Base-by-base conservation (phyloP, 2,797 vertebrate genomes). In the Leuciscus waleckii region DNA sequence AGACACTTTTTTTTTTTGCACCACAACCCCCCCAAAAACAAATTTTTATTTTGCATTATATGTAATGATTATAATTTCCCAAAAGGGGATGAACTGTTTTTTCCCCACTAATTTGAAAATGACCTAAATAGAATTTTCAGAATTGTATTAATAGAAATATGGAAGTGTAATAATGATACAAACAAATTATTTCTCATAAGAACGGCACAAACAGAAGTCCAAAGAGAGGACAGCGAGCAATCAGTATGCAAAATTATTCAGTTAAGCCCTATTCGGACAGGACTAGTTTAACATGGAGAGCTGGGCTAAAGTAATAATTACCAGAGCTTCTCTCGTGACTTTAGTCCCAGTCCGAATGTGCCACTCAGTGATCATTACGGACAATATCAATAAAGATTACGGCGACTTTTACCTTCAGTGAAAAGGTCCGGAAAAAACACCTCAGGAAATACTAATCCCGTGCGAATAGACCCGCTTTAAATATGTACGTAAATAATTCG, bases 111-210 rank as follows among this genome's bases (percentile, higher is more conserved):
- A 76, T 75, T 67, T 76, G 16, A 46, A 83, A 82, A 75, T 26
- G 0, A n/a, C 49, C 41, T 17, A 37, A 65, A 75, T 26, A 63
- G 7, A 61, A 51, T 51, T 51, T 49, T 74, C 19, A 65, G 76
- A 79, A 6, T 49, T 79, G 2, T 21, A 46, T 63, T 37, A 65
- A 83, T 75, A 67, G 71, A 82, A 83, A 83, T 9, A 67, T 65
- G 71, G 81, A 83, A 84, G 63, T 70, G 35, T 78, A 41, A 78
- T 56, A 49, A 49, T 49, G 10, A 70, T 37, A 78, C 2, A 69
- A 69, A 56, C 84, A 68, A 85, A 43, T 23, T n/a, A 54, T 8
- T 81, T 85, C 70, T 49, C 9, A 46, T 75, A 67, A 85, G 68
- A 56, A 80, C 9, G 35, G 19, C 35, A 54, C 21, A 37, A 37